Evolutionary conservation across 2,888 invertebrate species (phyloP).

Genomic region (Epinotia bilunana): DNA sequence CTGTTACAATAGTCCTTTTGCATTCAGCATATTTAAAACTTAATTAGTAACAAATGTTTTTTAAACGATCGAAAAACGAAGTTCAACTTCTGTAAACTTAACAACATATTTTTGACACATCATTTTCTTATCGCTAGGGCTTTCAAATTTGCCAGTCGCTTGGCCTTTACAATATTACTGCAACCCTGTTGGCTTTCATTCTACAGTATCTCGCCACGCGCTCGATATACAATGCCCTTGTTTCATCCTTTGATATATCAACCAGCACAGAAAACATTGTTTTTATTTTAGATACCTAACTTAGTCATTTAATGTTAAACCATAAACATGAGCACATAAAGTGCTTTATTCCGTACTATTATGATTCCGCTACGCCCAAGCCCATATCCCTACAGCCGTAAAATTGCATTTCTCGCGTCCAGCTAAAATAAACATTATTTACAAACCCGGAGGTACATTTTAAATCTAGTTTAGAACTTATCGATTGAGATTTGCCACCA

Average conservation of each 20-base stretch:
- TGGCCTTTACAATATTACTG: not conserved
- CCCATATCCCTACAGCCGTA: conserved; percentile 6
- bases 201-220: not conserved
- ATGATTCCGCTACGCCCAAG: conserved; percentile 22
- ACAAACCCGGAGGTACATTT: conserved; percentile 39
- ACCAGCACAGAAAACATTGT: no score
- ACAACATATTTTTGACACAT: conserved; percentile 3
- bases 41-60: no score
- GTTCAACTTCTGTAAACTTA: not conserved
- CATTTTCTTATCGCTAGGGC: not conserved
- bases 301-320: not conserved
- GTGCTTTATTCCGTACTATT: not conserved
- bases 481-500: conserved; percentile 45
- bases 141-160: not conserved
- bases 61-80: not conserved
- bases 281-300: no score
- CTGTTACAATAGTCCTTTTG: no score
- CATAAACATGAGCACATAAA: not conserved
- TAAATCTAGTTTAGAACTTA: conserved; percentile 44
- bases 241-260: not conserved
- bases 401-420: conserved; percentile 38
- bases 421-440: conserved; percentile 41
- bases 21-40: no score
- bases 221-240: not conserved
- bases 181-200: not conserved